Percentiles rank a stretch among this genome's conserved stretches.
phyloP scores from a whole-genome alignment of 2,888 invertebrate genomes.

The Catocala sponsa region DNA sequence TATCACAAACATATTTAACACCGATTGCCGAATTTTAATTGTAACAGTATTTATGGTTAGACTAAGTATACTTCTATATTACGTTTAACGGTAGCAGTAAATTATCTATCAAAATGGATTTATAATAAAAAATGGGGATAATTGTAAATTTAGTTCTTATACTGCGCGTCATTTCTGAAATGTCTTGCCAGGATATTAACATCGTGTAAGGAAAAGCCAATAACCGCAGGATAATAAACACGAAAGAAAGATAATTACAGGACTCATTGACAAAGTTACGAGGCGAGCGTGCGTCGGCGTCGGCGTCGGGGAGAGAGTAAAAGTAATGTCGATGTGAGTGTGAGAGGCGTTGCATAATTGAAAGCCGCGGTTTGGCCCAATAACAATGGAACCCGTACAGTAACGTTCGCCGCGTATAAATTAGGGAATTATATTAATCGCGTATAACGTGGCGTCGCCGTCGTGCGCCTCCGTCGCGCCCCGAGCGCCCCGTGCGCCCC shows the following conservation, averaged over 20 bases:
- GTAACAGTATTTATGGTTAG: no score
- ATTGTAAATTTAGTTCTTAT: no score
- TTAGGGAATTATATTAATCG: conserved; percentile 84
- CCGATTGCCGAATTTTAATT: no score
- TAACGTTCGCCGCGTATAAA: conserved; percentile 76
- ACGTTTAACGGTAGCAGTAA: no score
- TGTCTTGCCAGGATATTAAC: not conserved
- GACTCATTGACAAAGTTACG: conserved; percentile 62
- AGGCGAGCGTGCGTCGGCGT: conserved; percentile 24
- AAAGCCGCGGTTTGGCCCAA: conserved; percentile 75
- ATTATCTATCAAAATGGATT: no score
- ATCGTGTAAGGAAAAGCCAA: conserved; percentile 20
- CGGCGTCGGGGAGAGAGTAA: conserved; percentile 49
- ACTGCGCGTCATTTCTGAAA: no score
- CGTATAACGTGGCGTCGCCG: conserved; percentile 63
- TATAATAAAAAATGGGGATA: no score
- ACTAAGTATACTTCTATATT: no score
- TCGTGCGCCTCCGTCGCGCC: conserved; percentile 36
- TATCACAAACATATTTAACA: no score
- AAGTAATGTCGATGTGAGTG: conserved; percentile 62
- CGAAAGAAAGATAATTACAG: conserved; percentile 63
- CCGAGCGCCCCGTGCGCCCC: conserved; percentile 25
- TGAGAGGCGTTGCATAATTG: conserved; percentile 69
- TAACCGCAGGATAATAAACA: conserved; percentile 46
- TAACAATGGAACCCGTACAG: conserved; percentile 63